phyloP scores from a whole-genome alignment of 2,888 invertebrate species.

The Lysandra coridon region DNA sequence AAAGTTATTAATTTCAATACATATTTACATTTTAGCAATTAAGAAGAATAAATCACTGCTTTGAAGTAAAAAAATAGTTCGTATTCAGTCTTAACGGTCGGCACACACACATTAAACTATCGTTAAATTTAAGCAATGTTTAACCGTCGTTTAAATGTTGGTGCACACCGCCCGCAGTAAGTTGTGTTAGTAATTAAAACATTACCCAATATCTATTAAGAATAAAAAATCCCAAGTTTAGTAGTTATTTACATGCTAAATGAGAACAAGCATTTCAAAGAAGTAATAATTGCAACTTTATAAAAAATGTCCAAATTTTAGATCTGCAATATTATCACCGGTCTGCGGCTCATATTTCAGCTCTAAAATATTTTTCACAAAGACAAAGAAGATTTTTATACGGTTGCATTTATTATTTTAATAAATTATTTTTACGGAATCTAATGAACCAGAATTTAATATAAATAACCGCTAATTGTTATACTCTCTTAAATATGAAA shows the following conservation, averaged over 20 bases:
- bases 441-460: not conserved
- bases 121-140: not conserved
- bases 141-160: not conserved
- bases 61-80: not conserved
- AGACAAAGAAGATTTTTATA: not conserved
- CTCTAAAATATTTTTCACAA: not conserved
- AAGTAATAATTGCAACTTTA: not conserved
- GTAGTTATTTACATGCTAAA: slow-evolving; percentile 8
- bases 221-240: not conserved
- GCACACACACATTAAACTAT: not conserved
- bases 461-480: not conserved
- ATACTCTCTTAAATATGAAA: not conserved
- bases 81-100: not conserved
- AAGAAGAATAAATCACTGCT: not conserved
- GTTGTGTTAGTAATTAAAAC: not conserved
- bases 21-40: not conserved
- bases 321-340: not conserved
- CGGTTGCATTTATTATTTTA: not conserved
- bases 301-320: not conserved
- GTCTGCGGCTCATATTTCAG: not conserved
- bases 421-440: not conserved
- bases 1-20: not conserved
- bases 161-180: slow-evolving; percentile 8
- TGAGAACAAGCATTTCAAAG: not conserved
- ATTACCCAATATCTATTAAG: not conserved